Evolutionary conservation across 2,113 vertebrate genomes (phyloP).

Genomic region (Rhegmatorhina hoffmannsi): DNA sequence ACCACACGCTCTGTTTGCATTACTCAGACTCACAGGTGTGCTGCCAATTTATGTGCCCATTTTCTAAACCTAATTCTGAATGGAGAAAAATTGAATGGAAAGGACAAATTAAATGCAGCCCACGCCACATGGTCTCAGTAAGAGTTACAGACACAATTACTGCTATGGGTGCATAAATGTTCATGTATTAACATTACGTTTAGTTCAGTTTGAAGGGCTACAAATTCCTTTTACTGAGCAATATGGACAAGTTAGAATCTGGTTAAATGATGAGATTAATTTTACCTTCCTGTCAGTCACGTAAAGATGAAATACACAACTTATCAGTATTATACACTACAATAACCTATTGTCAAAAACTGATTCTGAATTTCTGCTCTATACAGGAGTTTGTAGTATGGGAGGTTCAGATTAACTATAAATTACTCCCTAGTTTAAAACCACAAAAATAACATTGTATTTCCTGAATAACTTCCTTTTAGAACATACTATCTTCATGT

Average conservation of each 20-base stretch:
- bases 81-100: background rate
- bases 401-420: background rate
- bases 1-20: fast-evolving
- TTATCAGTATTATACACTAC: background rate
- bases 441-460: background rate
- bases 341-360: background rate
- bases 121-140: background rate
- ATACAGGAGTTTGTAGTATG: background rate
- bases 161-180: background rate
- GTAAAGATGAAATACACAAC: background rate
- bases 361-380: background rate
- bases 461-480: background rate
- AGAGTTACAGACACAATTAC: background rate
- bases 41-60: background rate
- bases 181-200: background rate
- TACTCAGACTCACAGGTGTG: background rate
- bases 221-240: background rate
- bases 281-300: background rate
- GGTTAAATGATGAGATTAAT: background rate
- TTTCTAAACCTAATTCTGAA: background rate
- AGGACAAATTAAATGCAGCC: background rate
- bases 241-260: background rate
- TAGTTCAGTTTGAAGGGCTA: background rate
- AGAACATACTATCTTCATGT: background rate
- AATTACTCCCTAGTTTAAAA: background rate